Evolutionary conservation across 2,113 vertebrate species (phyloP), one percentile per base, ranked within the genome.

Genomic region (Prunella fulvescens): DNA sequence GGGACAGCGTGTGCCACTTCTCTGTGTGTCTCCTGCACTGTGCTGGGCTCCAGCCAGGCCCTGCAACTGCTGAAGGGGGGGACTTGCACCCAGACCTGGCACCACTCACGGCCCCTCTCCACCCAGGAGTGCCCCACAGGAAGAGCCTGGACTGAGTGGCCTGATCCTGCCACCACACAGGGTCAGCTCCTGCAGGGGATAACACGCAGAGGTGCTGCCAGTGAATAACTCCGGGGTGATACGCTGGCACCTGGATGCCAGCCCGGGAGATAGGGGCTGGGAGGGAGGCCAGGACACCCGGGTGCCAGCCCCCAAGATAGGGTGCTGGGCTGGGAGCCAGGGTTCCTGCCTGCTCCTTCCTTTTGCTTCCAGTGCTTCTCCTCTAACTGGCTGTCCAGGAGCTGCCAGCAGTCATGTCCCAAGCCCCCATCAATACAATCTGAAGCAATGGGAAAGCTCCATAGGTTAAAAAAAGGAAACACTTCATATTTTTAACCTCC

Each of bases 221-320:
- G 76, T 1, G 24, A 29, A 51, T 83, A 35, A 80, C 26, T 82
- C 62, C 4, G 6, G 37, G 39, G 25, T 0, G 5, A 82, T 56
- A 47, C 0, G 0, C 61, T 48, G 80, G 86, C 82, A 95, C 67
- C 78, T 84, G 95, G 90, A 91, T 85, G 81, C 92, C 87, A 95
- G 93, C 90, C 95, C 11, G 0, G 82, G 47, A 94, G 90, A 97
- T 78, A 91, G 57, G 83, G 39, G 3, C 92, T 71, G 89, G 88
- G 88, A 93, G 65, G 40, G 22, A 81, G 65, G 95, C 95, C 96
- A 96, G 95, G 91, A 86, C 88, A 61, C 33, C 56, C 15, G 1
- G 53, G 48, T 74, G 53, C 69, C 84, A 67, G 81, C 71, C 51
- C 47, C 0, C 1, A 33, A 78, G 90, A 93, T 62, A 88, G 85